phyloP scores from a whole-genome alignment of 2,797 vertebrate genomes.

The Sebastes vulpes region DNA sequence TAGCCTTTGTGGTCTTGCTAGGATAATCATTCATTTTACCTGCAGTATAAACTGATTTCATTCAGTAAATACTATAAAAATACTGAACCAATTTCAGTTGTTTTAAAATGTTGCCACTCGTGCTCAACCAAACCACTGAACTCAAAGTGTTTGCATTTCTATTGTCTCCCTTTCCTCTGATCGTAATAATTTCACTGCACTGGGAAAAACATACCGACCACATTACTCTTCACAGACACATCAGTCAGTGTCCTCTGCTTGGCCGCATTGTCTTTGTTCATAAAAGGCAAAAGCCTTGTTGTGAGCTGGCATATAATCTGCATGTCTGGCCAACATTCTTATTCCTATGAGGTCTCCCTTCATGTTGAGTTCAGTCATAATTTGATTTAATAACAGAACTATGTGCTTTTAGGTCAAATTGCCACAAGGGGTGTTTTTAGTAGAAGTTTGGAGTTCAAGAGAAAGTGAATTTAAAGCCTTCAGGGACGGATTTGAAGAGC shows the following conservation, averaged over 20 bases:
- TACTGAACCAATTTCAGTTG: not conserved
- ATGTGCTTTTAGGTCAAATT: constrained; percentile 51
- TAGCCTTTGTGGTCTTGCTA: not conserved
- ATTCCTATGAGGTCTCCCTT: constrained; percentile 15
- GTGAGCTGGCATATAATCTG: constrained; percentile 32
- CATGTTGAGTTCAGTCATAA: constrained; percentile 39
- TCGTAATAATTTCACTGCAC: constrained; percentile 21
- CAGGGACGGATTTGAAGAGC: constrained; percentile 21
- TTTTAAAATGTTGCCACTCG: not conserved
- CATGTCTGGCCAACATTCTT: constrained; percentile 43
- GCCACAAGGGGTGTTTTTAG: constrained; percentile 53
- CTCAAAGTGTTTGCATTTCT: not conserved
- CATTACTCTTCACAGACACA: constrained; percentile 19
- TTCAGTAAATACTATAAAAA: no score
- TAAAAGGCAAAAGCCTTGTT: constrained; percentile 44
- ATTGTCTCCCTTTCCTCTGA: not conserved
- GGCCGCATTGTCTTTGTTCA: constrained; percentile 32
- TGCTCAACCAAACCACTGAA: not conserved
- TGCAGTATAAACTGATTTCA: not conserved
- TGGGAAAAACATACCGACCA: constrained; percentile 6
- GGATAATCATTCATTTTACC: not conserved
- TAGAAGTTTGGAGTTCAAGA: constrained; percentile 34
- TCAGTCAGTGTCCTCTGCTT: constrained; percentile 25
- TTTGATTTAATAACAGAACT: constrained; percentile 69
- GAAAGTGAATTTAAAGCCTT: constrained; percentile 13